Evolutionary conservation across 2,888 invertebrate genomes (phyloP).

Genomic region (Philonicus albiceps): DNA sequence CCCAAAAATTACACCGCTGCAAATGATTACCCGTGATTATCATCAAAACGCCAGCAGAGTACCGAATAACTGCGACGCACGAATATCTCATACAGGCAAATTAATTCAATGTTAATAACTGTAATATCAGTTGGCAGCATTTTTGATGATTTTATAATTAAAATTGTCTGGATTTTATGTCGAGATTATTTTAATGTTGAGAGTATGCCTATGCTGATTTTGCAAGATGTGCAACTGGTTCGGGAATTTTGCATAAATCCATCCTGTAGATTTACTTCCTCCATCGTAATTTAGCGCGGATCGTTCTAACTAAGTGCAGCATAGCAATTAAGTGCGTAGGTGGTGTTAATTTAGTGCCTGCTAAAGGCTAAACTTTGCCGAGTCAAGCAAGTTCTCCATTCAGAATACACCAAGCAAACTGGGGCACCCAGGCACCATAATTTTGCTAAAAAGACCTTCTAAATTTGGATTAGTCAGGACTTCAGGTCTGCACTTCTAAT

Average conservation of each 20-base stretch:
- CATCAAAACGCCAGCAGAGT: conserved; percentile 5
- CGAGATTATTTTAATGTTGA: background rate
- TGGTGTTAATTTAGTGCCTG: background rate
- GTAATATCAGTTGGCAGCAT: background rate
- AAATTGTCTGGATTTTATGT: background rate
- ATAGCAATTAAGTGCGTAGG: background rate
- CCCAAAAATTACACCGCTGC: conserved; percentile 44
- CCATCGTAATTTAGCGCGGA: background rate
- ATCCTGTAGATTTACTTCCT: background rate
- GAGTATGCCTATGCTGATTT: background rate
- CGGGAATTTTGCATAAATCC: background rate
- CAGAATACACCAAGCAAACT: background rate
- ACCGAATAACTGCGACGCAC: background rate
- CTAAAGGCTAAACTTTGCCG: background rate
- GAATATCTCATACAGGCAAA: conserved; percentile 27
- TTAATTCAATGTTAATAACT: conserved; percentile 42
- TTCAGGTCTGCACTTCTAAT: background rate
- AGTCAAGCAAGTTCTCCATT: background rate
- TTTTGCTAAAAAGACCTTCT: background rate
- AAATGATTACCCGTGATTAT: conserved; percentile 41
- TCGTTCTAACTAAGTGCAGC: background rate
- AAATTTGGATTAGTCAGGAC: background rate
- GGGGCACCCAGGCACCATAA: background rate
- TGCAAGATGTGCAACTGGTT: background rate
- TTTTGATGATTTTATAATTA: conserved; percentile 28